phyloP scores from a whole-genome alignment of 2,888 invertebrate species.

The Bruchidius siliquastri region DNA sequence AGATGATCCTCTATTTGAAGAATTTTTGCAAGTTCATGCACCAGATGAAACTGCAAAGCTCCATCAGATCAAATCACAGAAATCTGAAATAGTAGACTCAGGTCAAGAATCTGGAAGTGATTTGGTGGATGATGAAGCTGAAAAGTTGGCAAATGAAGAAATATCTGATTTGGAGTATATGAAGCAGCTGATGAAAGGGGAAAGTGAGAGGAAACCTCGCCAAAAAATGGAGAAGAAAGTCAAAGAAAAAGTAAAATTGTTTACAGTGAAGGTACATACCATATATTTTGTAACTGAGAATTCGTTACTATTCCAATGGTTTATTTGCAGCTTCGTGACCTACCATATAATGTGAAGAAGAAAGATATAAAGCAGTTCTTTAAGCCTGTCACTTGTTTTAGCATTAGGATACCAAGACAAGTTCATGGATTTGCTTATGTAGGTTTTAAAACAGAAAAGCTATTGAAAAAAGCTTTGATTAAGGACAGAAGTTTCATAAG shows the following conservation, averaged over 20 bases:
- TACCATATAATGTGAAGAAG: slow-evolving; percentile 76
- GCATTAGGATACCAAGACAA: slow-evolving; percentile 73
- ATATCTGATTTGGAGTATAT: slow-evolving; percentile 76
- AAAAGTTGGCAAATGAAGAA: slow-evolving; percentile 63
- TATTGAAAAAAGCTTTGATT: slow-evolving; percentile 70
- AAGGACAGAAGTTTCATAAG: slow-evolving; percentile 85
- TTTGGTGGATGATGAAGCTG: slow-evolving; percentile 28
- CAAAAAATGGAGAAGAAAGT: slow-evolving; percentile 44
- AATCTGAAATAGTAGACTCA: slow-evolving; percentile 42
- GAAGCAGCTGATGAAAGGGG: slow-evolving; percentile 57
- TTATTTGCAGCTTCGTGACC: slow-evolving; percentile 56
- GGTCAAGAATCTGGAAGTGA: slow-evolving; percentile 26
- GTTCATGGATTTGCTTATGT: slow-evolving; percentile 83
- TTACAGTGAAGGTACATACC: slow-evolving; percentile 62
- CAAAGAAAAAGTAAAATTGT: slow-evolving; percentile 47
- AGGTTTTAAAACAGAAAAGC: slow-evolving; percentile 81
- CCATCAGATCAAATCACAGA: slow-evolving; percentile 26
- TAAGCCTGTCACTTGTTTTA: slow-evolving; percentile 70
- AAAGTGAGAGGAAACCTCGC: slow-evolving; percentile 35
- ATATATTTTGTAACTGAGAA: too few species aligned
- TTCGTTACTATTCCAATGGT: too few species aligned
- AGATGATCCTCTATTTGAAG: slow-evolving; percentile 83
- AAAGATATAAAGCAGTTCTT: slow-evolving; percentile 83
- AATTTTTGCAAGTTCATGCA: slow-evolving; percentile 83
- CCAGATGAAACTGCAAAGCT: slow-evolving; percentile 44